A percentile compares a stretch with the other conserved stretches of the same genome.
Evolutionary conservation across 2,888 invertebrate species (phyloP).

Genomic region (Hipparchia semele): DNA sequence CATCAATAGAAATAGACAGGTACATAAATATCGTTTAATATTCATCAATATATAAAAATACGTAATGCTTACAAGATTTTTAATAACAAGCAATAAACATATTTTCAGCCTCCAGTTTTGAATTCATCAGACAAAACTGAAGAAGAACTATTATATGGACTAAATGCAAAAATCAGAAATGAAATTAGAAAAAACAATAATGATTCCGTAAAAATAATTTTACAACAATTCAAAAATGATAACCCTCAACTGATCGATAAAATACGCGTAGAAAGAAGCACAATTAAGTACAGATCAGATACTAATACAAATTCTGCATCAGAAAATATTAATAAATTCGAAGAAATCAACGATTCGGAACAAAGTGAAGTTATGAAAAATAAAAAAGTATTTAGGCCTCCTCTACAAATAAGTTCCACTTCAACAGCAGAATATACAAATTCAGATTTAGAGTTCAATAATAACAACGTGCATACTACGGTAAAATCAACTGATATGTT

Average conservation of each 20-base stretch:
- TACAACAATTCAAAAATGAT: constrained; percentile 61
- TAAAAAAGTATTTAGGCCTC: constrained; percentile 1
- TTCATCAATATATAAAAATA: background rate
- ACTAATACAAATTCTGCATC: constrained; percentile 1
- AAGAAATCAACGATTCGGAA: background rate
- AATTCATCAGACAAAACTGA: constrained; percentile 42
- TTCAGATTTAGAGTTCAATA: constrained; percentile 18
- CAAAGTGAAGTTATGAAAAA: background rate
- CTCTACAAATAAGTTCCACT: constrained; percentile 6
- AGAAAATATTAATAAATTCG: constrained; percentile 9
- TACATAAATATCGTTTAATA: constrained; percentile 37
- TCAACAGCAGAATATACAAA: constrained; percentile 23
- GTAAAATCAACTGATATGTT: constrained; percentile 1
- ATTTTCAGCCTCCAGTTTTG: constrained; percentile 56
- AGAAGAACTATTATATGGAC: constrained; percentile 55
- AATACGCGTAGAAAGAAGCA: constrained; percentile 47
- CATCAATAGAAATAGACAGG: constrained; percentile 63
- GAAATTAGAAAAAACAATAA: constrained; percentile 55
- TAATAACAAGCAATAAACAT: background rate
- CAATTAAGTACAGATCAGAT: constrained; percentile 35
- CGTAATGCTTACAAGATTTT: background rate
- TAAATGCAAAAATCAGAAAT: constrained; percentile 62
- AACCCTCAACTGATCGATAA: constrained; percentile 57
- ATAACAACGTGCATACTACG: background rate
- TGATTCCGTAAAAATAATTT: constrained; percentile 47